Evolutionary conservation across 2,888 invertebrate species (phyloP), one percentile per base, ranked within the genome.

Genomic region (Pristionchus japonicus): DNA sequence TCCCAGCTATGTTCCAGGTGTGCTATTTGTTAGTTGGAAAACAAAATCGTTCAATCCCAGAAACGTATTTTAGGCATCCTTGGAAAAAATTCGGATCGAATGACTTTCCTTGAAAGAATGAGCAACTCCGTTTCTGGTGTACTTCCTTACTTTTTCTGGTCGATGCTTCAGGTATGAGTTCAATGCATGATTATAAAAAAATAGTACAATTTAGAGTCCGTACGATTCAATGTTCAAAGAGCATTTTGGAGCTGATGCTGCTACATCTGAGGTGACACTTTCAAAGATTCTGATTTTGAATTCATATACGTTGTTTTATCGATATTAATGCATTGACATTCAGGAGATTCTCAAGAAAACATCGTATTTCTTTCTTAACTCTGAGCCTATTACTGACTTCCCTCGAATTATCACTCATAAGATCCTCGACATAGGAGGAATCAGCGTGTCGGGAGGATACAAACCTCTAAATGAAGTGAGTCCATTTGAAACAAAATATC

Each of bases 361-460:
- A 11, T 87, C 87, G 20, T 40, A 40, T 23, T 37, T 74, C 49
- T 87, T 87, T 77, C 49, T 87, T 3, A 87, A 87, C 67, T 47
- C 87, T 9, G 87, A 87, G 23, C 87, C 87, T 13, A 70, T 87
- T 52, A 77, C 43, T 34, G 86, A 86, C 20, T 87, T 87, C 27
- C 87, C 87, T 11, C 49, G 80, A 52, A 23, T 57, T 13, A 87
- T 52, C 40, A 37, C 34, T 23, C 87, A 87, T 61, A 87, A 77
- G 17, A 27, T 87, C 23, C 34, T 87, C 57, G 87, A 87, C 20
- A 77, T 87, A 23, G 87, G 87, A 49, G 87, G 87, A 74, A 87
- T 87, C 40, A 61, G 49, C 47, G 87, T 87, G 3, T 37, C 87
- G 11, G 23, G 17, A 34, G 87, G 87, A 11, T 34, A 74, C 43